Base-by-base conservation (phyloP, 1,140 invertebrate genomes). In the Euwallacea fornicatus region DNA sequence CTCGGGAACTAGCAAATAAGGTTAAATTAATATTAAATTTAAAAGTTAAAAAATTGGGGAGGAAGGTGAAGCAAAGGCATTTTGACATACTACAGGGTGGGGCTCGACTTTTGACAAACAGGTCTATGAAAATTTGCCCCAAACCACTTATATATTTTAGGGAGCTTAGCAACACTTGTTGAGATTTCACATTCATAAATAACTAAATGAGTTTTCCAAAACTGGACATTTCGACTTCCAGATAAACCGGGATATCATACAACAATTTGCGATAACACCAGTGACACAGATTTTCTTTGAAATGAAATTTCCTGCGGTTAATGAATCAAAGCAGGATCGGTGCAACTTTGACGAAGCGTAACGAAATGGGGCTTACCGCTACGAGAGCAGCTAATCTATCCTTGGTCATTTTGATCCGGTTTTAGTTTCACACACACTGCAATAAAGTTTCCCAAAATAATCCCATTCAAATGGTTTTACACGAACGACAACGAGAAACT, bases 361-460 rank as follows among this genome's bases (percentile, higher is more conserved):
- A 33, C 21, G 21, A 33, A 33, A 33, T 33, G 21, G 21, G 21
- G 72, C 75, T 90, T 88, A 95, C 93, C 89, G 94, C 94, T 88
- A 94, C 93, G 78, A 97, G 88, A 83, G 94, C 95, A 86, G 94
- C 93, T 89, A 98, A 93, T 90, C 95, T 94, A 89, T 98, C 95
- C 89, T 97, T 98, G 84, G 94, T 96, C 95, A 97, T 97, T 85
- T 86, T 91, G 84, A 85, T 83, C 82, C 84, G 81, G 82, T 81
- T 83, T 84, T 83, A 84, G 84, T 82, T 79, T 83, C 86, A 85
- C 85, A 85, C 83, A 83, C 84, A 81, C 83, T 84, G 83, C 83
- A 82, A 81, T 85, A 84, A 83, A 82, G 81, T 83, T 84, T 85
- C 83, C 84, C 83, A 86, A 86, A 85, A 87, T 86, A 89, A 89